Percentiles rank a stretch among this genome's conserved stretches.
Evolutionary conservation across 2,888 invertebrate species (phyloP).

Genomic region (Pandemis corylana): DNA sequence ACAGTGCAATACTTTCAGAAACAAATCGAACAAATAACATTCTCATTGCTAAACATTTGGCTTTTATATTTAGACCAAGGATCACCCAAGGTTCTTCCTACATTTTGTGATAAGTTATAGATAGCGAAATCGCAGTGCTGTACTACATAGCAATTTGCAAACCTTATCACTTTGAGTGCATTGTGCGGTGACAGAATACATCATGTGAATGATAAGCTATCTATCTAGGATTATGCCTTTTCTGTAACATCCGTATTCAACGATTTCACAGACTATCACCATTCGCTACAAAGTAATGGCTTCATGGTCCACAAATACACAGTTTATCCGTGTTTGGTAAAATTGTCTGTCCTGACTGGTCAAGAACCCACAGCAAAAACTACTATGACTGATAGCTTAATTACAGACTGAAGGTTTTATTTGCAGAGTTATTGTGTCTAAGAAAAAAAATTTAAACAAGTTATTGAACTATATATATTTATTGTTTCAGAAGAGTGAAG

Average conservation of each 20-base stretch:
- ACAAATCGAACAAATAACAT: not conserved
- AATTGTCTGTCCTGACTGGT: too few relatives aligned
- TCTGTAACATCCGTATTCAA: not conserved
- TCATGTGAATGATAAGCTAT: slow-evolving; percentile 25
- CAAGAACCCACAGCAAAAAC: too few relatives aligned
- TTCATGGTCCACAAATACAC: too few relatives aligned
- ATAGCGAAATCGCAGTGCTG: slow-evolving; percentile 12
- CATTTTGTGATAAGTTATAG: not conserved
- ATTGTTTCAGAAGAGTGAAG: too few relatives aligned
- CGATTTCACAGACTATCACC: not conserved
- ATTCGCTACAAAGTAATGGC: not conserved
- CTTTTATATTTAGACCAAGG: slow-evolving; percentile 18
- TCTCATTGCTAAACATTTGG: not conserved
- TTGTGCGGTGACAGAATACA: not conserved
- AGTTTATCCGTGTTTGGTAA: too few relatives aligned
- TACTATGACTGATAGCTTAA: too few relatives aligned
- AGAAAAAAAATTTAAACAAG: too few relatives aligned
- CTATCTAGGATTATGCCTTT: slow-evolving; percentile 1
- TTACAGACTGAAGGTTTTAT: too few relatives aligned
- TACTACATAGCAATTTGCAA: slow-evolving; percentile 7
- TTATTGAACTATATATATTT: too few relatives aligned
- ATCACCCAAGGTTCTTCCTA: slow-evolving; percentile 12
- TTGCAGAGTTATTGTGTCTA: too few relatives aligned
- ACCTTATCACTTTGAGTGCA: slow-evolving; percentile 28
- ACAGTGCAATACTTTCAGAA: too few relatives aligned